Conservation (phyloP, 1,140 invertebrate genomes). For the Rhyzopertha dominica region DNA sequence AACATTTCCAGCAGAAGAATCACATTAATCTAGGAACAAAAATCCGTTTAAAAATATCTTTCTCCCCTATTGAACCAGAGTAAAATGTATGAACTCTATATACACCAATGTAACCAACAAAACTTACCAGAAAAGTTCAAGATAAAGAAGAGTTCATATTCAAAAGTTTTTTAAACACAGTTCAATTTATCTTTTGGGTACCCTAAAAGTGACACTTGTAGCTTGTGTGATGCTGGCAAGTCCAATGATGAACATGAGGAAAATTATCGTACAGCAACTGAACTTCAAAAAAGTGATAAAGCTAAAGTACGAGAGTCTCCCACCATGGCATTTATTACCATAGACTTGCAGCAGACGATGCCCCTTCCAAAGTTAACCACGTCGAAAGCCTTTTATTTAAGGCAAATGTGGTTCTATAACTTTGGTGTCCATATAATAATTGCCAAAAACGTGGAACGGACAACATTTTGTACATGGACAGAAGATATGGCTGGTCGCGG, state of each 20-base stretch:
- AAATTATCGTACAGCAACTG: constrained; percentile 15
- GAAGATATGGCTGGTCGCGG: constrained; percentile 18
- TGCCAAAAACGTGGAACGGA: background rate
- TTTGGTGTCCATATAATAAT: constrained; percentile 20
- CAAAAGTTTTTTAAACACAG: constrained; percentile 22
- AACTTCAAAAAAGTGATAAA: constrained; percentile 14
- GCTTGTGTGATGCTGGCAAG: constrained; percentile 24
- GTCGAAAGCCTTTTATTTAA: constrained; percentile 29
- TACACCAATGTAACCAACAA: constrained; percentile 15
- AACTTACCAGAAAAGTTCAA: constrained; percentile 11
- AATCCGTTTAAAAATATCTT: constrained; percentile 13
- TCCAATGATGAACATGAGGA: constrained; percentile 21
- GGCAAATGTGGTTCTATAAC: constrained; percentile 31
- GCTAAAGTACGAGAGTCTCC: background rate
- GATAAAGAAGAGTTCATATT: constrained; percentile 17
- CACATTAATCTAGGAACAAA: constrained; percentile 16
- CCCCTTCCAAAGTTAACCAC: constrained; percentile 26
- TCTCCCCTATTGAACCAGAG: constrained; percentile 9
- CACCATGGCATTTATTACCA: constrained; percentile 22
- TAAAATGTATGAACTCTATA: constrained; percentile 18
- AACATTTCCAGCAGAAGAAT: constrained; percentile 11
- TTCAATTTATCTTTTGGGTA: constrained; percentile 30
- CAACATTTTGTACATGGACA: constrained; percentile 19
- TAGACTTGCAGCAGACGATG: constrained; percentile 31
- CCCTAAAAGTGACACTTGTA: constrained; percentile 32